Percentiles rank a stretch among this genome's conserved stretches.
These are phyloP conservation scores for Amiota mariae DNA, from an alignment of 2,888 invertebrate genomes.

Conservation along the genomic window DNA sequence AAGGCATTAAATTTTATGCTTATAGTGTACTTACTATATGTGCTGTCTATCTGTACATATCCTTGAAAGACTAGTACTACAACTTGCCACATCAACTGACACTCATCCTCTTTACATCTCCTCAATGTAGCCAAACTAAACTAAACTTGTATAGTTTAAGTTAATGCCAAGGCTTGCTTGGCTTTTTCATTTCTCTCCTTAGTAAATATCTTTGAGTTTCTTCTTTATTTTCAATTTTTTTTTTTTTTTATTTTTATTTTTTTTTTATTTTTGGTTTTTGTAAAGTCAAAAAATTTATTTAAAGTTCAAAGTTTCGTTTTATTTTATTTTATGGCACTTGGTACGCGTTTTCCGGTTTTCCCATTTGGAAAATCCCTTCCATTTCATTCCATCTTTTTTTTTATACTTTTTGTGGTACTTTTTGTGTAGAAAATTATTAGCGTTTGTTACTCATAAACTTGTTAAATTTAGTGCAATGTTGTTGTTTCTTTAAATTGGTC, in stretches of 20 bases:
- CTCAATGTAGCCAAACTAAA: not conserved
- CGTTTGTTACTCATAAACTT: not conserved
- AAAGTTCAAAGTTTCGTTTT: conserved; percentile 46
- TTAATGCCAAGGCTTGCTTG: conserved; percentile 59
- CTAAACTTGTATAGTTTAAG: conserved; percentile 45
- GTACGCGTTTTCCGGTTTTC: conserved; percentile 40
- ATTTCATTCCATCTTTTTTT: conserved; percentile 29
- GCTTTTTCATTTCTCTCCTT: conserved; percentile 1
- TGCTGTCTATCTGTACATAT: conserved; percentile 44
- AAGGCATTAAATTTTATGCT: conserved; percentile 63
- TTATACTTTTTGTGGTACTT: conserved; percentile 33
- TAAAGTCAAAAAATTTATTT: conserved; percentile 60
- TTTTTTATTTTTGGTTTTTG: conserved; percentile 47
- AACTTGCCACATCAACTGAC: not conserved
- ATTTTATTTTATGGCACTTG: conserved; percentile 61
- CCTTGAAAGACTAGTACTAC: conserved; percentile 43
- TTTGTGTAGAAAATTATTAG: conserved; percentile 42
- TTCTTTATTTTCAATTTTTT: conserved; percentile 38
- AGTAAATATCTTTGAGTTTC: not conserved
- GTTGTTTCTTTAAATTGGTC: too few relatives aligned
- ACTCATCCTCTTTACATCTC: not conserved
- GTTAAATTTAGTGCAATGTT: not conserved
- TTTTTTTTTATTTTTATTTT: conserved; percentile 47
- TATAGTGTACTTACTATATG: not conserved
- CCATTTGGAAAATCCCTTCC: conserved; percentile 18